Conservation (phyloP, 2,888 invertebrate species). For the Apamea crenata region DNA sequence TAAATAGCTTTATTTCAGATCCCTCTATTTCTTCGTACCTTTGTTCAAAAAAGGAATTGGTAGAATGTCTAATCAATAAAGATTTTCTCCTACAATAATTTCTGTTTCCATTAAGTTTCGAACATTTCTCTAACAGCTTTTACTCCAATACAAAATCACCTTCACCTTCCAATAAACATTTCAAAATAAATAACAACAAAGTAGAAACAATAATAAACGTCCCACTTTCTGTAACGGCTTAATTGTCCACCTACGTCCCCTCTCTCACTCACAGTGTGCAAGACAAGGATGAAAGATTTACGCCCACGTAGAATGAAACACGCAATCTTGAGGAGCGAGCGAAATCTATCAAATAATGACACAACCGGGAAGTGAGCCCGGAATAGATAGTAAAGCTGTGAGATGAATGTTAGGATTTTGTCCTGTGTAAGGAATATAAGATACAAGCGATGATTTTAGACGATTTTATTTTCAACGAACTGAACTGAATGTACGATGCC, state of each 20-base stretch:
- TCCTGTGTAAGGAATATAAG: slow-evolving; percentile 29
- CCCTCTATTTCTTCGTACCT: neutral
- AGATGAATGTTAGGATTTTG: slow-evolving; percentile 27
- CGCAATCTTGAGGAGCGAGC: slow-evolving; percentile 66
- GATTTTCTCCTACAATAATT: neutral
- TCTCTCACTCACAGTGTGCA: slow-evolving; percentile 36
- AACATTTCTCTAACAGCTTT: slow-evolving; percentile 2
- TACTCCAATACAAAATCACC: slow-evolving; percentile 32
- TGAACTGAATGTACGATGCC: too few species aligned
- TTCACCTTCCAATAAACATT: slow-evolving; percentile 45
- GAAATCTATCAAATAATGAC: slow-evolving; percentile 70
- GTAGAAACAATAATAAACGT: slow-evolving; percentile 66
- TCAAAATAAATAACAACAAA: slow-evolving; percentile 58
- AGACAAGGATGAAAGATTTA: slow-evolving; percentile 56
- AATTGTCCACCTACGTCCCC: slow-evolving; percentile 57
- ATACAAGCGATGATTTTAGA: neutral
- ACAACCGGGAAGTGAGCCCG: slow-evolving; percentile 65
- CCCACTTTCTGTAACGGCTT: slow-evolving; percentile 64
- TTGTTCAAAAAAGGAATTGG: neutral
- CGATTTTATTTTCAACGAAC: too few species aligned
- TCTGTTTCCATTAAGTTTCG: neutral
- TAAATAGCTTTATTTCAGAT: neutral
- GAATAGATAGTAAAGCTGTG: slow-evolving; percentile 53
- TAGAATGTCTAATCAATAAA: neutral
- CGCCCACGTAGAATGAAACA: slow-evolving; percentile 67